phyloP scores from a whole-genome alignment of 2,113 vertebrate genomes.

The Tachycineta bicolor region DNA sequence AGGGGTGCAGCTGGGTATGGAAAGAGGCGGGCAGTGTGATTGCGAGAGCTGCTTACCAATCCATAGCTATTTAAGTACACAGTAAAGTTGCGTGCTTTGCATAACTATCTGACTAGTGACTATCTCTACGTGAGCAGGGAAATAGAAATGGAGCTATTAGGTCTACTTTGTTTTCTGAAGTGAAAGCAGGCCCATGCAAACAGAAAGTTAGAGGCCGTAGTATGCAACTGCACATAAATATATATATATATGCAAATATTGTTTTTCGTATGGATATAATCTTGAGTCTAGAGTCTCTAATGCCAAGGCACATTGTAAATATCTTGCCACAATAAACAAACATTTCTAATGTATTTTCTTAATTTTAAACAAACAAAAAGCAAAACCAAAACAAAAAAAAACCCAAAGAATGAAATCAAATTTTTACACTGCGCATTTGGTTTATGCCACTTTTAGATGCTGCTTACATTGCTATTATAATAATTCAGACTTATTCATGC shows the following conservation, averaged over 20 bases:
- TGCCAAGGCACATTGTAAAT: background rate
- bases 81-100: background rate
- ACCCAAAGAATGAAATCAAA: background rate
- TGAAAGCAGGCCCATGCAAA: background rate
- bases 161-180: background rate
- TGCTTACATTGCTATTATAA: background rate
- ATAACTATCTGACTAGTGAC: background rate
- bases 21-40: background rate
- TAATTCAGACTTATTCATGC: background rate
- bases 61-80: background rate
- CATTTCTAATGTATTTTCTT: background rate
- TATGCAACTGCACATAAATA: background rate
- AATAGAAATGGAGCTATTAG: background rate
- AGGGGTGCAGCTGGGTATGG: background rate
- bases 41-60: background rate
- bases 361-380: background rate
- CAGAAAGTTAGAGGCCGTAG: background rate
- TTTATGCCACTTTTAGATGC: background rate
- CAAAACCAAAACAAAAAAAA: fast-evolving
- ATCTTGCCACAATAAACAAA: background rate
- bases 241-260: background rate
- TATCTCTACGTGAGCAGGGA: background rate
- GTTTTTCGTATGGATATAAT: background rate
- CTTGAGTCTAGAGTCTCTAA: background rate
- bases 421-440: background rate